A percentile compares a stretch with the other conserved stretches of the same genome.
Conservation (phyloP, 1,140 invertebrate genomes). For the Pogonognathellus flavescens region DNA sequence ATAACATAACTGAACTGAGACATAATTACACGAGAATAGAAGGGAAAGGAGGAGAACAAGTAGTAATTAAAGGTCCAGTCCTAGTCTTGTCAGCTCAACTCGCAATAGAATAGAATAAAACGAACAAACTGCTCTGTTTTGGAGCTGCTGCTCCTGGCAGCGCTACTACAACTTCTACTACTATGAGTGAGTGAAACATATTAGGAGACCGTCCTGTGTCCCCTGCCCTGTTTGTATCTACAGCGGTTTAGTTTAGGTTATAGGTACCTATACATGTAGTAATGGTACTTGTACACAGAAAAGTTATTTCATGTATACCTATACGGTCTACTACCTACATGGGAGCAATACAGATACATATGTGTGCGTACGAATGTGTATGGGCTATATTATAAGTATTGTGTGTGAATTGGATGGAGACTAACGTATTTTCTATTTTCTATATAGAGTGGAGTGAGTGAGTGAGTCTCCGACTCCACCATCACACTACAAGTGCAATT, state of each 20-base stretch:
- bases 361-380: too few species aligned
- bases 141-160: neutral
- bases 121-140: slow-evolving; percentile 14
- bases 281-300: too few species aligned
- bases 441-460: slow-evolving; percentile 19
- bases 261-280: too few species aligned
- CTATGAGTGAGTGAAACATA: neutral
- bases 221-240: too few species aligned
- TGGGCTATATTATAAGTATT: too few species aligned
- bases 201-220: too few species aligned
- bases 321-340: too few species aligned
- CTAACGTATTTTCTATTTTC: too few species aligned
- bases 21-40: slow-evolving; percentile 52
- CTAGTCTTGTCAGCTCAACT: slow-evolving; percentile 31
- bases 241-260: too few species aligned
- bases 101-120: slow-evolving; percentile 41
- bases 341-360: too few species aligned
- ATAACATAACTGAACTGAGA: slow-evolving; percentile 47
- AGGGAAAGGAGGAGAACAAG: slow-evolving; percentile 53
- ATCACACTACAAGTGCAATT: slow-evolving; percentile 52
- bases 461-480: slow-evolving; percentile 29
- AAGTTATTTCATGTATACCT: too few species aligned
- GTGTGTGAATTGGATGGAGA: too few species aligned
- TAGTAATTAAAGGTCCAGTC: slow-evolving; percentile 55
- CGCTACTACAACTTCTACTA: neutral